Evolutionary conservation across 2,113 vertebrate genomes (phyloP).

Genomic region (Gymnogyps californianus): DNA sequence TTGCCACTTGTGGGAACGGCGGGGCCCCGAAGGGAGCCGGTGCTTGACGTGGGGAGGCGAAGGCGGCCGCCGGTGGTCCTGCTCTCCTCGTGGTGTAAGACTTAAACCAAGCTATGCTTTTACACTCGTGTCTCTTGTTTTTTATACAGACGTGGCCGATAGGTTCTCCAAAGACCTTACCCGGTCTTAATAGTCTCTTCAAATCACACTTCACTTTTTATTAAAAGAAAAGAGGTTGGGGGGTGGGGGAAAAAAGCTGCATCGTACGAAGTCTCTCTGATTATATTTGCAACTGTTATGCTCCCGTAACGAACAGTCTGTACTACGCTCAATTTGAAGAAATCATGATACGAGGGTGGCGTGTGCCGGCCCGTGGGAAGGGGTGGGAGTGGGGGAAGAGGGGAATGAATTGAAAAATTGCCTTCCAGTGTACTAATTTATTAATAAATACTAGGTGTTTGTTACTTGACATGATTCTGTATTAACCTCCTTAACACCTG

Average conservation of each 20-base stretch:
- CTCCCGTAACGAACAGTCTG: conserved; percentile 60
- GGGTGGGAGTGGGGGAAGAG: conserved; percentile 41
- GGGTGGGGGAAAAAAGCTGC: conserved; percentile 46
- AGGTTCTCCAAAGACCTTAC: conserved; percentile 44
- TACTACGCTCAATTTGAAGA: conserved; percentile 51
- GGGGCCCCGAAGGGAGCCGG: not conserved
- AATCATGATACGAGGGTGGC: conserved; percentile 6
- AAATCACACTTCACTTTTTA: conserved; percentile 71
- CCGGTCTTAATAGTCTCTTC: conserved; percentile 59
- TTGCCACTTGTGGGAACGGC: conserved; percentile 1
- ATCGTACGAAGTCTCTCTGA: conserved; percentile 72
- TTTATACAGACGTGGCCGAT: conserved; percentile 65
- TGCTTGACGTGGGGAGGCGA: conserved; percentile 56
- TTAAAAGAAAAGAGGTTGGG: not conserved
- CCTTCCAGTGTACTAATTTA: conserved; percentile 84
- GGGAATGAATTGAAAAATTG: conserved; percentile 71
- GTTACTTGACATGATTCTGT: conserved; percentile 66
- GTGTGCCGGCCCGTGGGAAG: conserved; percentile 13
- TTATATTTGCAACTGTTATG: conserved; percentile 72
- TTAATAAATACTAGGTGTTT: conserved; percentile 86
- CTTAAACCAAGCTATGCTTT: conserved; percentile 73
- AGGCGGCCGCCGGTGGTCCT: not conserved
- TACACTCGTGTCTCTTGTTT: conserved; percentile 63
- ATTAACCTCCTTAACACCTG: conserved; percentile 33
- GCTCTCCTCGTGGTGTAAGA: conserved; percentile 48